Evolutionary conservation across 2,113 vertebrate genomes (phyloP).

Genomic region (Scalopus aquaticus): DNA sequence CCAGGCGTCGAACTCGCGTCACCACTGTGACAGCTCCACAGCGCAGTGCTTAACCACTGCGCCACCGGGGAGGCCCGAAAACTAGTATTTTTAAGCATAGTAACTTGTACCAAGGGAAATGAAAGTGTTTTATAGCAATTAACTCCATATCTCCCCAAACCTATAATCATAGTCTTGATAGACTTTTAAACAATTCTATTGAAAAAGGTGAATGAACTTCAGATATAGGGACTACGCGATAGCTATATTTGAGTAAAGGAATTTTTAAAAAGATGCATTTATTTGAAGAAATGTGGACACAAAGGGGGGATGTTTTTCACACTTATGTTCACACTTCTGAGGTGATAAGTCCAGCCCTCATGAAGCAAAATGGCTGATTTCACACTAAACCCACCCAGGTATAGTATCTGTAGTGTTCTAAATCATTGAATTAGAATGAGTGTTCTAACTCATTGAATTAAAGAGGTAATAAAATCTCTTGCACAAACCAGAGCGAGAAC

Average conservation of each 20-base stretch:
- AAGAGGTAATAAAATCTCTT: background rate
- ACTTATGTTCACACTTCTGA: constrained; percentile 77
- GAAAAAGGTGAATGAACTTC: background rate
- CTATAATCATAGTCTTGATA: background rate
- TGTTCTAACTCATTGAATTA: background rate
- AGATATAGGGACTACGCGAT: background rate
- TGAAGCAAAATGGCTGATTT: constrained; percentile 75
- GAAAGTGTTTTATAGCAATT: background rate
- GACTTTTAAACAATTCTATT: background rate
- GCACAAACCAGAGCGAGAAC: background rate
- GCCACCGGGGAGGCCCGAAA: too few relatives aligned
- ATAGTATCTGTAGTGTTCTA: constrained; percentile 42
- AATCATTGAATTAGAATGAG: background rate
- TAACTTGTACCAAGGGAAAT: background rate
- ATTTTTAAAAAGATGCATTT: constrained; percentile 10
- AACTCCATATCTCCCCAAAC: background rate
- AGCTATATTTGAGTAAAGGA: background rate
- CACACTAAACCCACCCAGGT: constrained; percentile 78
- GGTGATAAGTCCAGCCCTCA: constrained; percentile 76
- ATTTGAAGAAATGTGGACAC: constrained; percentile 48
- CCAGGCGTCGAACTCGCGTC: too few relatives aligned
- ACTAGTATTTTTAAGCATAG: background rate
- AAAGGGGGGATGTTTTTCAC: constrained; percentile 67
- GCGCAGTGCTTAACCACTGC: too few relatives aligned
- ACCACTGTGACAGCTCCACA: too few relatives aligned